Conservation (phyloP, 1,140 invertebrate species). For the Tetranychus urticae region DNA sequence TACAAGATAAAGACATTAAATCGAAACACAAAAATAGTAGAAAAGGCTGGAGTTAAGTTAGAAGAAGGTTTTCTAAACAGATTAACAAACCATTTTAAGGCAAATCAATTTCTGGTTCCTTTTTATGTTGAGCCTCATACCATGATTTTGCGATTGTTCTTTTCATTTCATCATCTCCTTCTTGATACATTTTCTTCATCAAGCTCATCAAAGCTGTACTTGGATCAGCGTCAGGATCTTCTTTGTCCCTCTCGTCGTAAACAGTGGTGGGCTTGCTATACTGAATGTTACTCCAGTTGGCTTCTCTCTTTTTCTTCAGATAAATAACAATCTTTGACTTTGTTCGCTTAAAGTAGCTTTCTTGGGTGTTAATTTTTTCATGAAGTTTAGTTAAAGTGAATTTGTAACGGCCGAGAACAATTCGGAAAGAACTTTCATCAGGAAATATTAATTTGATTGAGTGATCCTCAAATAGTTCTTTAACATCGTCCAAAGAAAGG, state of each 20-base stretch:
- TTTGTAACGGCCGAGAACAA: constrained; percentile 1
- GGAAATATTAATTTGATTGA: constrained; percentile 37
- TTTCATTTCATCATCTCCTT: constrained; percentile 79
- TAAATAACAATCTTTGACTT: not conserved
- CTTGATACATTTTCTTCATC: constrained; percentile 76
- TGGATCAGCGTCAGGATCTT: constrained; percentile 31
- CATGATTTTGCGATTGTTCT: constrained; percentile 70
- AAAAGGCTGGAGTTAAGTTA: too few relatives aligned
- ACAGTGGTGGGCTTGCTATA: not conserved
- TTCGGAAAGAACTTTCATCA: constrained; percentile 8
- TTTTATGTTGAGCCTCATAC: constrained; percentile 49
- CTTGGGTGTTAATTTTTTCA: not conserved
- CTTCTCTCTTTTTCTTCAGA: too few relatives aligned
- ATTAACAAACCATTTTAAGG: not conserved
- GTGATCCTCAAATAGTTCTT: constrained; percentile 36
- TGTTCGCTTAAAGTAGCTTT: constrained; percentile 2
- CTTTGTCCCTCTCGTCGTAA: constrained; percentile 14
- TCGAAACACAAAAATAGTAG: too few relatives aligned
- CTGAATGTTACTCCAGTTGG: not conserved
- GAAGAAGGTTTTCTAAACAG: too few relatives aligned
- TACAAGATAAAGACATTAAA: too few relatives aligned
- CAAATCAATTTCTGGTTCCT: not conserved
- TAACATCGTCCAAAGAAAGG: constrained; percentile 23
- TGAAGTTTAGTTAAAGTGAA: not conserved
- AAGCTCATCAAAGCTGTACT: constrained; percentile 52